phyloP scores from a whole-genome alignment of 2,888 invertebrate genomes.

The Ophioninae sp. region DNA sequence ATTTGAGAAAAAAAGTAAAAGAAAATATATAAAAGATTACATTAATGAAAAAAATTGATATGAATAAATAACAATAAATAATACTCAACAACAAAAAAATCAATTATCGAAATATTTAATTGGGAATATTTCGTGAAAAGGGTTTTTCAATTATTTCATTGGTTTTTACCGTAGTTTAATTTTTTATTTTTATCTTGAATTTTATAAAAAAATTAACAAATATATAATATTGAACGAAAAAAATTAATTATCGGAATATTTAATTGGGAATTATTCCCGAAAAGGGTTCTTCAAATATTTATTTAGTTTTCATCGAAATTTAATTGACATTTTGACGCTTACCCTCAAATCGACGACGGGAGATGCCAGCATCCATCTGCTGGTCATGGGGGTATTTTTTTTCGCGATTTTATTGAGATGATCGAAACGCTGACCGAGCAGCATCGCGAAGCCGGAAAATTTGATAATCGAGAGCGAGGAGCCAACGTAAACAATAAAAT shows the following conservation, averaged over 20 bases:
- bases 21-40: neutral
- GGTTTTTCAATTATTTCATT: neutral
- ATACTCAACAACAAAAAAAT: too few species aligned
- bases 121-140: too few species aligned
- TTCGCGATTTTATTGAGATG: slow-evolving; percentile 72
- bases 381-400: slow-evolving; percentile 57
- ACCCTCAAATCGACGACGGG: slow-evolving; percentile 46
- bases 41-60: neutral
- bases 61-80: too few species aligned
- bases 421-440: slow-evolving; percentile 74
- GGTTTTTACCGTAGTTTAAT: neutral
- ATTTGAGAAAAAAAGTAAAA: neutral
- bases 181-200: too few species aligned
- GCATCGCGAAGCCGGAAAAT: slow-evolving; percentile 69
- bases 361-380: slow-evolving; percentile 47
- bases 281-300: neutral
- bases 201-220: neutral
- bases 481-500: slow-evolving; percentile 73
- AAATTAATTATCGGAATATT: neutral
- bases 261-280: neutral
- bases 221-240: neutral
- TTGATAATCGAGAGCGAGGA: slow-evolving; percentile 70
- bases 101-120: neutral
- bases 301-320: neutral
- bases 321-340: neutral